Conservation (phyloP, 2,113 vertebrate genomes). For the Amazona guildingii region DNA sequence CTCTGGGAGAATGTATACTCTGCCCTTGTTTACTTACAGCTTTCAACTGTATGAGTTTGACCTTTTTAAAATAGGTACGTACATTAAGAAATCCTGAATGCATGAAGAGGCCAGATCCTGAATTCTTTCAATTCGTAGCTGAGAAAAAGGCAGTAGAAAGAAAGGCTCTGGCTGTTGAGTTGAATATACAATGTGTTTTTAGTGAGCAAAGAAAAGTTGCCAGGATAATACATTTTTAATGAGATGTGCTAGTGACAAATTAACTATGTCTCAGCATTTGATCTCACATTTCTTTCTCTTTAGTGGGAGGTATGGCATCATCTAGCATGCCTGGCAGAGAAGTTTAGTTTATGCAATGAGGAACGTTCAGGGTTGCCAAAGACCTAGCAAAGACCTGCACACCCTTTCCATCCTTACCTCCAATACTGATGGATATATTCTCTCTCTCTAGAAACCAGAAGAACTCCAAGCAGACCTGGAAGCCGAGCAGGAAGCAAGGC, state of each 20-base stretch:
- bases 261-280: not conserved
- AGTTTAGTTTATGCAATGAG: not conserved
- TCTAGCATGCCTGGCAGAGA: not conserved
- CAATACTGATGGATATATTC: not conserved
- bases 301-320: not conserved
- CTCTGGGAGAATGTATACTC: not conserved
- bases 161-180: not conserved
- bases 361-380: not conserved
- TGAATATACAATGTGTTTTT: not conserved
- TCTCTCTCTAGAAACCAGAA: slow-evolving; percentile 78
- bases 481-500: slow-evolving; percentile 90
- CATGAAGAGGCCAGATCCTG: not conserved
- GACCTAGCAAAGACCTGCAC: not conserved
- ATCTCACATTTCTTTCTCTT: not conserved
- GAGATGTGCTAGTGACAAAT: not conserved
- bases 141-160: not conserved
- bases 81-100: not conserved
- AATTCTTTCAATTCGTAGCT: not conserved
- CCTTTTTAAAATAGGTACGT: not conserved
- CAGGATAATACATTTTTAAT: not conserved
- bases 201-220: not conserved
- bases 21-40: not conserved
- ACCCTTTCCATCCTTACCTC: not conserved
- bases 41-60: not conserved
- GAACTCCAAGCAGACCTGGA: slow-evolving; percentile 85